These are phyloP conservation scores for Bellardia pandia DNA, from an alignment of 2,888 invertebrate genomes.

Conservation along the genomic window DNA sequence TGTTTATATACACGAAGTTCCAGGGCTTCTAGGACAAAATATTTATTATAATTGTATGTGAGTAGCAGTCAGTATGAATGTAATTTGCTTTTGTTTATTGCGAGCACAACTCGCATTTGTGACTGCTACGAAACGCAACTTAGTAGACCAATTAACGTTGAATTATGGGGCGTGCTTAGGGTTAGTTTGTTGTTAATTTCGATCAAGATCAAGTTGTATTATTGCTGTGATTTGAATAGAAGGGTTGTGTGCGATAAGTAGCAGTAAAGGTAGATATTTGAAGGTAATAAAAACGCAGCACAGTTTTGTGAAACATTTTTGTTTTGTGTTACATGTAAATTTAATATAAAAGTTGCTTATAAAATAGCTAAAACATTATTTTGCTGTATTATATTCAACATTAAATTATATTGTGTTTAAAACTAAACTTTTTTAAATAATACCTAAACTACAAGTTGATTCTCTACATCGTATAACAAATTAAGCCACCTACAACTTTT, in stretches of 20 bases:
- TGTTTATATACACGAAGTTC: slow-evolving; percentile 40
- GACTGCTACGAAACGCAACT: slow-evolving; percentile 10
- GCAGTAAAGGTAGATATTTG: not conserved
- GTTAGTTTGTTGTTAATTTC: slow-evolving; percentile 51
- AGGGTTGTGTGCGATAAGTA: not conserved
- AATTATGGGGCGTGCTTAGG: slow-evolving; percentile 46
- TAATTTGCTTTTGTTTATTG: slow-evolving; percentile 31
- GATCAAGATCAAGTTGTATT: slow-evolving; percentile 45
- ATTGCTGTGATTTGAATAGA: slow-evolving; percentile 29
- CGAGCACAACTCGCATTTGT: not conserved
- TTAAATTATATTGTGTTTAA: too few relatives aligned
- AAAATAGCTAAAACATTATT: too few relatives aligned
- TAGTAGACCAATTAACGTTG: slow-evolving; percentile 53
- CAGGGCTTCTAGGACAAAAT: slow-evolving; percentile 12
- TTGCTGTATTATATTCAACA: too few relatives aligned
- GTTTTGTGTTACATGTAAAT: too few relatives aligned
- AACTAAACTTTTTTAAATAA: too few relatives aligned
- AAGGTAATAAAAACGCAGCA: not conserved
- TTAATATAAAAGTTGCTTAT: too few relatives aligned
- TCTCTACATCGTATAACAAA: not conserved
- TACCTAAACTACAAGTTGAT: too few relatives aligned
- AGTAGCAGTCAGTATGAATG: slow-evolving; percentile 11
- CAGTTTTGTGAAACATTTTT: not conserved
- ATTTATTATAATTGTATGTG: slow-evolving; percentile 49
- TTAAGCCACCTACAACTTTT: not conserved